These are phyloP conservation scores for Gobio gobio DNA, from an alignment of 2,113 vertebrate species.

Conservation along the genomic window DNA sequence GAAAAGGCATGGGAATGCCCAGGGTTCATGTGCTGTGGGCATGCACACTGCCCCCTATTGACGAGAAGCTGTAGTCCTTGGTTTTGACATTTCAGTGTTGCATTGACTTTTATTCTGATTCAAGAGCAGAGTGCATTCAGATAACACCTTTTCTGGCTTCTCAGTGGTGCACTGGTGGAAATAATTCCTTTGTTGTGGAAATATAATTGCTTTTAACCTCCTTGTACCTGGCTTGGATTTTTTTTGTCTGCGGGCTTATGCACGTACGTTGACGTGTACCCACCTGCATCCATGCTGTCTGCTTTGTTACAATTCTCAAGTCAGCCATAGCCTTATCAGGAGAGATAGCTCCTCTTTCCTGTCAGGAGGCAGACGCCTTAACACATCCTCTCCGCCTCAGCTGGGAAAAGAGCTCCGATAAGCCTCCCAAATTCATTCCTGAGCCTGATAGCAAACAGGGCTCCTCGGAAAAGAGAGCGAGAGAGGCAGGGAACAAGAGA, in stretches of 20 bases:
- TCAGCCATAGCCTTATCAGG: slow-evolving; percentile 68
- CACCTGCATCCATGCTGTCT: slow-evolving; percentile 63
- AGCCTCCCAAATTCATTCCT: slow-evolving; percentile 67
- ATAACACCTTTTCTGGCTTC: neutral
- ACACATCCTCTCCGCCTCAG: slow-evolving; percentile 60
- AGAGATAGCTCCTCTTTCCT: slow-evolving; percentile 60
- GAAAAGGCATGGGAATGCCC: neutral
- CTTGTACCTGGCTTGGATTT: slow-evolving; percentile 28
- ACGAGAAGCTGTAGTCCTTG: neutral
- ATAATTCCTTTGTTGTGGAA: slow-evolving; percentile 48
- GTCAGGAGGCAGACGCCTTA: slow-evolving; percentile 56
- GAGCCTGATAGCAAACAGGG: slow-evolving; percentile 62
- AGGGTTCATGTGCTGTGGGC: neutral
- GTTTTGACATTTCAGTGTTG: neutral
- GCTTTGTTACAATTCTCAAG: slow-evolving; percentile 68
- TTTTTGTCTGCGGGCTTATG: slow-evolving; percentile 31
- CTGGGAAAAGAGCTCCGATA: slow-evolving; percentile 55
- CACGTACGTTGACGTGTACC: slow-evolving; percentile 57
- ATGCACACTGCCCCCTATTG: neutral
- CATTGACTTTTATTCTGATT: slow-evolving; percentile 43
- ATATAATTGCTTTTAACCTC: slow-evolving; percentile 49
- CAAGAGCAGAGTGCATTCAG: neutral
- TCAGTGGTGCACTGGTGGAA: slow-evolving; percentile 10
- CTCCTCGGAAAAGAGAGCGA: slow-evolving; percentile 44
- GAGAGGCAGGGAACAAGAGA: slow-evolving; percentile 16